A percentile compares a stretch with the other conserved stretches of the same genome.
phyloP scores from a whole-genome alignment of 2,113 vertebrate genomes.

The Panthera leo region DNA sequence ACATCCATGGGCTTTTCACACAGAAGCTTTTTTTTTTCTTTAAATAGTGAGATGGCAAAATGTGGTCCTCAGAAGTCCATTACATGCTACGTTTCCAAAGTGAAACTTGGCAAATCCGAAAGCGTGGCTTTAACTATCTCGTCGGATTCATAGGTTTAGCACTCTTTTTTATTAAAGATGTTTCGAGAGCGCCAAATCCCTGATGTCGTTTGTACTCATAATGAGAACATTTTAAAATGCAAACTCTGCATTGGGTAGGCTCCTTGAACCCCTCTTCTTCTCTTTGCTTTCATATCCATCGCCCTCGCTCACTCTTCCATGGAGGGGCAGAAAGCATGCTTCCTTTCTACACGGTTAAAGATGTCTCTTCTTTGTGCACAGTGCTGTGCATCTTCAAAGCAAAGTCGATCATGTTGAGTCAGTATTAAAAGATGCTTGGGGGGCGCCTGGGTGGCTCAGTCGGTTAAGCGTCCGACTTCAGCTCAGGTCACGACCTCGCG shows the following conservation, averaged over 20 bases:
- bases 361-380: not conserved
- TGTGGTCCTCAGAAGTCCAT: not conserved
- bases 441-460: too few species aligned
- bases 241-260: too few species aligned
- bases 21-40: not conserved
- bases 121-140: not conserved
- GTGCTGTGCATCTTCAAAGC: not conserved
- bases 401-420: not conserved
- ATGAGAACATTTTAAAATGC: not conserved
- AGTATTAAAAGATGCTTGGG: not conserved
- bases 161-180: not conserved
- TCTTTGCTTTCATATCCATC: not conserved
- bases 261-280: not conserved
- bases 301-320: not conserved
- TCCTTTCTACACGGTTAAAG: not conserved
- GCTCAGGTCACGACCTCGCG: too few species aligned
- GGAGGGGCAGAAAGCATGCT: not conserved
- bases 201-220: not conserved
- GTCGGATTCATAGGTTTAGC: not conserved
- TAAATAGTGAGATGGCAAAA: not conserved
- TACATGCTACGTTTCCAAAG: not conserved
- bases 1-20: slow-evolving; percentile 4
- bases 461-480: too few species aligned
- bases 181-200: not conserved
- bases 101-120: not conserved